Evolutionary conservation across 2,888 invertebrate species (phyloP).

Genomic region (Chesias legatella): DNA sequence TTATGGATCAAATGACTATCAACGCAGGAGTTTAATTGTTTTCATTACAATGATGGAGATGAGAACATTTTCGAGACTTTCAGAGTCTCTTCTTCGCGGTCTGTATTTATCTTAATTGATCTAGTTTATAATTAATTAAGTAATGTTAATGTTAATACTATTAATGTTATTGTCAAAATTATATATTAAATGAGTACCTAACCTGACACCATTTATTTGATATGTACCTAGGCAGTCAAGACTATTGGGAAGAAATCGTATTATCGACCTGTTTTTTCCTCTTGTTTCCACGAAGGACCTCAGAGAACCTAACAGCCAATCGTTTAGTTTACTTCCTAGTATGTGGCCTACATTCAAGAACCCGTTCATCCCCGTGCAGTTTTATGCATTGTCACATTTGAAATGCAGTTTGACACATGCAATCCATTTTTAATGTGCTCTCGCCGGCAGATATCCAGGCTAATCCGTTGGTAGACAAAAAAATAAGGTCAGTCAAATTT

Average conservation of each 20-base stretch:
- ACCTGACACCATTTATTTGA: too few relatives aligned
- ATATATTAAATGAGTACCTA: too few relatives aligned
- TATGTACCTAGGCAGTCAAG: too few relatives aligned
- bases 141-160: too few relatives aligned
- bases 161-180: too few relatives aligned
- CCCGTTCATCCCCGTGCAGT: constrained; percentile 30
- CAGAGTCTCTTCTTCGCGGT: constrained; percentile 70
- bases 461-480: constrained; percentile 3
- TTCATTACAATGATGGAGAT: constrained; percentile 65
- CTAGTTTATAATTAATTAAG: too few relatives aligned
- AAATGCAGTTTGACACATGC: constrained; percentile 23
- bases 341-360: constrained; percentile 33
- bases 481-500: constrained; percentile 8
- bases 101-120: constrained; percentile 37
- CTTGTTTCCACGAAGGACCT: too few relatives aligned
- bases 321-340: constrained; percentile 31
- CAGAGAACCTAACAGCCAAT: constrained; percentile 15
- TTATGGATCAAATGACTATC: constrained; percentile 58
- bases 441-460: constrained; percentile 10
- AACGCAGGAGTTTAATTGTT: constrained; percentile 48
- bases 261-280: constrained; percentile 7
- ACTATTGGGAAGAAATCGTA: not conserved
- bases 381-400: constrained; percentile 26
- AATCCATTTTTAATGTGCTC: constrained; percentile 24
- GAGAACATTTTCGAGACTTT: constrained; percentile 67